Evolutionary conservation across 2,113 vertebrate species (phyloP).

Genomic region (Lepus americanus): DNA sequence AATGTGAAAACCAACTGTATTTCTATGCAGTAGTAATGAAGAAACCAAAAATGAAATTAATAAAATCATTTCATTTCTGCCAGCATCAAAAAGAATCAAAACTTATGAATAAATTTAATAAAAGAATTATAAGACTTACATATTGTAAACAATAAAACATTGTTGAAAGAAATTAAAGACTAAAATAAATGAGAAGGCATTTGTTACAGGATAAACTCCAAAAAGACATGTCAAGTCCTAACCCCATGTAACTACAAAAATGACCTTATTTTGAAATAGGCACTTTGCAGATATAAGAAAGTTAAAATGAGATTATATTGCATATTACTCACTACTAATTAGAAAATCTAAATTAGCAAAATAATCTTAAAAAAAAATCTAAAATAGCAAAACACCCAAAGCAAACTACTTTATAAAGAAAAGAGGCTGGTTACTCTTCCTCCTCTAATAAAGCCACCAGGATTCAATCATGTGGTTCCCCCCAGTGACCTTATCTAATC

Average conservation of each 20-base stretch:
- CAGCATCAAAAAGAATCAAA: conserved; percentile 28
- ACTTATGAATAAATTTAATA: background rate
- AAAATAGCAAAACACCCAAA: too few species aligned
- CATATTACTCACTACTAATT: too few species aligned
- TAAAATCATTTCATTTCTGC: background rate
- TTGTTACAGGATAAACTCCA: background rate
- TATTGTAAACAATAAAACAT: background rate
- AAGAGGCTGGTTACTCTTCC: too few species aligned
- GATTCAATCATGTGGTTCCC: too few species aligned
- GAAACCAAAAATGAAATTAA: conserved; percentile 29
- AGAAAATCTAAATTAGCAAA: too few species aligned
- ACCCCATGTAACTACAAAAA: background rate
- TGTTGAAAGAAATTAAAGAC: background rate
- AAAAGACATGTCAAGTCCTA: background rate
- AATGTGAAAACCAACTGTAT: background rate
- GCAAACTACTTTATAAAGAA: too few species aligned
- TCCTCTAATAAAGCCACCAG: too few species aligned
- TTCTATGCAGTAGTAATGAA: conserved; percentile 39
- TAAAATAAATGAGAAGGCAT: background rate
- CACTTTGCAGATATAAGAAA: conserved; percentile 2
- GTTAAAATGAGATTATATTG: background rate
- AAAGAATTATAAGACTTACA: background rate
- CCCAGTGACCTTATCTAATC: too few species aligned
- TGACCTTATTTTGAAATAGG: conserved; percentile 9
- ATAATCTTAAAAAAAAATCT: too few species aligned